Percentiles rank a stretch among this genome's conserved stretches.
These are phyloP conservation scores for Pitangus sulphuratus DNA, from an alignment of 2,797 vertebrate species.

Conservation along the genomic window DNA sequence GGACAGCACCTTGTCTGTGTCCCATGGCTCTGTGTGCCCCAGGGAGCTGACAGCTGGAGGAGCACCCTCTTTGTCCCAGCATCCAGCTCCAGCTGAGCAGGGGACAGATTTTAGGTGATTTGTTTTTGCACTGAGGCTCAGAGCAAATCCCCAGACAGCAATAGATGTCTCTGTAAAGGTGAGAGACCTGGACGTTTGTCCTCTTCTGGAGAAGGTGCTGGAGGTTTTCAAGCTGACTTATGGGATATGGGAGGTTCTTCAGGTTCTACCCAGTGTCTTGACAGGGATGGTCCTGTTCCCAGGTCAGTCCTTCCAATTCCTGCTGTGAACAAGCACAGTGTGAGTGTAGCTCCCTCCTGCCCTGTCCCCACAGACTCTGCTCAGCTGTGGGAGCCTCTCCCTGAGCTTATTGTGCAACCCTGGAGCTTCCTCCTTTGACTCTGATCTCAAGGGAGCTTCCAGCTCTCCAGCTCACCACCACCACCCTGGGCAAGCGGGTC, in stretches of 20 bases:
- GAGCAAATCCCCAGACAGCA: neutral
- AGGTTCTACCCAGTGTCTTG: neutral
- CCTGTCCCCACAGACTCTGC: neutral
- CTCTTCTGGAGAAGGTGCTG: neutral
- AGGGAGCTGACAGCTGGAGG: neutral
- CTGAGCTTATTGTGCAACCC: constrained; percentile 66
- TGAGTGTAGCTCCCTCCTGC: neutral
- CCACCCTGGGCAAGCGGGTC: constrained; percentile 44
- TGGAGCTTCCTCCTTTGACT: constrained; percentile 75
- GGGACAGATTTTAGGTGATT: neutral
- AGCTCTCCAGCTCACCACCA: constrained; percentile 60
- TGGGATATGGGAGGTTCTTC: neutral
- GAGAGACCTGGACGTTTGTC: neutral
- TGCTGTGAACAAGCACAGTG: neutral
- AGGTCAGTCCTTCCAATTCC: neutral
- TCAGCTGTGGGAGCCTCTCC: constrained; percentile 73
- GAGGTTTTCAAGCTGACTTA: neutral
- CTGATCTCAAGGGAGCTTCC: constrained; percentile 56
- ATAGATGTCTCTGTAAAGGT: neutral
- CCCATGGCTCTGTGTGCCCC: accelerated
- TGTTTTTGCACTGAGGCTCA: neutral
- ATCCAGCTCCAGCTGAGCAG: neutral
- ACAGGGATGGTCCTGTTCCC: neutral
- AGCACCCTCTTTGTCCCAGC: neutral
- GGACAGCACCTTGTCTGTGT: neutral